phyloP scores from a whole-genome alignment of 2,888 invertebrate genomes.

The Drosophila quinaria region DNA sequence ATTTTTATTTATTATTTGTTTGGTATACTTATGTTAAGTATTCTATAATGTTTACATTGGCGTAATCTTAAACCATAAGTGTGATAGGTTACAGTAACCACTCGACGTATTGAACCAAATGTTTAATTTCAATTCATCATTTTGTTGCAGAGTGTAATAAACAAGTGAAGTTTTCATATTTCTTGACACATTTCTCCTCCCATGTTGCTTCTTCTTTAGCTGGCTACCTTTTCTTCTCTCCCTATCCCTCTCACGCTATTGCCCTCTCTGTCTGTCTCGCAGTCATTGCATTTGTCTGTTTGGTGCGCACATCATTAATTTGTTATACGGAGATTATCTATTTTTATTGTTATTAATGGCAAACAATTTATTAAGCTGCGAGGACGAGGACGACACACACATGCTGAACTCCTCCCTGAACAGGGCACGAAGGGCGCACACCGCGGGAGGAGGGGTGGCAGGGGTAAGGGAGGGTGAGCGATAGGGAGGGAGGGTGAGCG shows the following conservation, averaged over 20 bases:
- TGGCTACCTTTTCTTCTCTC: neutral
- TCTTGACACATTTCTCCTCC: conserved; percentile 35
- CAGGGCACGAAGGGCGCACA: conserved; percentile 8
- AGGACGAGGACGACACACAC: conserved; percentile 59
- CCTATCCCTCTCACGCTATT: conserved; percentile 11
- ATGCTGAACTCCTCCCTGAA: conserved; percentile 36
- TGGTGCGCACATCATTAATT: conserved; percentile 81
- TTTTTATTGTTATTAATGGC: conserved; percentile 85
- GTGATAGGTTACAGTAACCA: neutral
- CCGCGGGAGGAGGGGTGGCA: neutral
- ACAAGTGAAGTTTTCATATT: conserved; percentile 61
- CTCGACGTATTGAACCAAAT: neutral
- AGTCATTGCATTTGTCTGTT: conserved; percentile 24
- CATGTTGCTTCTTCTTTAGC: conserved; percentile 1
- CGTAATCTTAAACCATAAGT: too few species aligned
- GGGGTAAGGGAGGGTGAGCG: neutral
- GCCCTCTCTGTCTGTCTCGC: conserved; percentile 6
- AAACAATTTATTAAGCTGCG: conserved; percentile 82
- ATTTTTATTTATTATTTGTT: too few species aligned
- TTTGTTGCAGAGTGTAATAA: conserved; percentile 53
- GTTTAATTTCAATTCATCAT: neutral
- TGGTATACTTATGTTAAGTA: too few species aligned
- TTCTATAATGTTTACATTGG: too few species aligned
- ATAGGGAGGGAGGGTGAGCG: neutral
- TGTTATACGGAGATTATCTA: conserved; percentile 84